Evolutionary conservation across 1,140 invertebrate species (phyloP).

Genomic region (Zelostemma sp.): DNA sequence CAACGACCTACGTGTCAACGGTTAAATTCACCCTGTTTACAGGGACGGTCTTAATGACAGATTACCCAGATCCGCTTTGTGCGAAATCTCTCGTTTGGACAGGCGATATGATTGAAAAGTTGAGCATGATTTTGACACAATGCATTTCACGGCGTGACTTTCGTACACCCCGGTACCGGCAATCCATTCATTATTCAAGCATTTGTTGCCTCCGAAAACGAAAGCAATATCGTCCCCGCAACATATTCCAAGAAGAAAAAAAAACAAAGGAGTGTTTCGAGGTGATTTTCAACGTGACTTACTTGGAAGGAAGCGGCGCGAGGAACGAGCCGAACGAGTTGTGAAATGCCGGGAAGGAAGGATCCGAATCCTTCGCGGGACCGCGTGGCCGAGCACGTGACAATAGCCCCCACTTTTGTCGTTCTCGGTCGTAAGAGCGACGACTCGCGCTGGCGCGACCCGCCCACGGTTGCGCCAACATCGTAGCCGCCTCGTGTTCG

Average conservation of each 20-base stretch:
- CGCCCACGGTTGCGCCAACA: constrained; percentile 53
- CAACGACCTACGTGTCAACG: constrained; percentile 41
- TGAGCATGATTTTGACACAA: too few relatives aligned
- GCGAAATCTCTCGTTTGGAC: constrained; percentile 69
- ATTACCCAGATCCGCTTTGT: constrained; percentile 70
- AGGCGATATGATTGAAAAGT: constrained; percentile 69
- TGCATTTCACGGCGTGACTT: too few relatives aligned
- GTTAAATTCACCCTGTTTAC: constrained; percentile 57
- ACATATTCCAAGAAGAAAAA: too few relatives aligned
- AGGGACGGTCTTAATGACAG: constrained; percentile 68
- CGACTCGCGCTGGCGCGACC: constrained; percentile 52
- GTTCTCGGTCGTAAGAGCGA: constrained; percentile 27
- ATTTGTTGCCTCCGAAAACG: too few relatives aligned
- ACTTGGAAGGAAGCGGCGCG: too few relatives aligned
- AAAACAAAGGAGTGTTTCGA: too few relatives aligned
- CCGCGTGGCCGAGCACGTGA: constrained; percentile 67
- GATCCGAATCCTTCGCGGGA: constrained; percentile 44
- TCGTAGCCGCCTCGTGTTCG: constrained; percentile 47
- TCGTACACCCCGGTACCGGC: too few relatives aligned
- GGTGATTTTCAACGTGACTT: too few relatives aligned
- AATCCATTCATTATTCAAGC: too few relatives aligned
- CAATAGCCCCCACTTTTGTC: constrained; percentile 52
- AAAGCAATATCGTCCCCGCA: too few relatives aligned
- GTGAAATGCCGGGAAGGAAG: constrained; percentile 16
- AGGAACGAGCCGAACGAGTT: too few relatives aligned